Evolutionary conservation across 2,113 vertebrate genomes (phyloP), one percentile per base, ranked within the genome.

Genomic region (Crotophaga sulcirostris): DNA sequence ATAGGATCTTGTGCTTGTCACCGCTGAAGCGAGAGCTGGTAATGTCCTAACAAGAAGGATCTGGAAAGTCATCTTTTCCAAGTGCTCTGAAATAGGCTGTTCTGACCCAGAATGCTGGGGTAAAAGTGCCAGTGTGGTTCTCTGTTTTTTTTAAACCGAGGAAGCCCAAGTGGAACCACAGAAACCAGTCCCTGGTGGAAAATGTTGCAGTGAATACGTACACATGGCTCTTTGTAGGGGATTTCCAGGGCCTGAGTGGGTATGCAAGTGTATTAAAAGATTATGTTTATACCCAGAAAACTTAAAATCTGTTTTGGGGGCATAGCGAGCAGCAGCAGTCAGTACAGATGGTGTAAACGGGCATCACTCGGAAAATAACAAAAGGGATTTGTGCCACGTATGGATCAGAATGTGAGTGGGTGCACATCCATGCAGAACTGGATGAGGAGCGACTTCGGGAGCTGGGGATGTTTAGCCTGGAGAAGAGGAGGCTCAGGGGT

Each of bases 161-260:
- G 4, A n/a, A 51, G 5, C 34, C 23, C 16, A 25, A 62, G 15
- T 4, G 29, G 9, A 60, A 17, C 13, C 21, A 23, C 21, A 31
- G 13, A 59, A 33, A 19, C 0, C 33, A 34, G 34, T 60, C 25
- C 12, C 15, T 31, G 36, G 4, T 56, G 58, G 42, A 6, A 55
- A 17, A 19, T 5, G 3, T 1, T 45, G 19, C 44, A 69, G 62
- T 1, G 6, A 33, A 1, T 6, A 4, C 0, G 1, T 1, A 1
- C 16, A 5, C 10, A 0, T 7, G 58, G 62, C 62, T 64, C 47
- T 34, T 42, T 6, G 31, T 7, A 3, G 75, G 62, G 64, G 16
- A 0, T 42, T 67, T 7, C 38, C 17, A 12, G 81, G 47, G 9
- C 44, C 11, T 10, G 7, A 7, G 6, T 14, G 13, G 19, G 11